Evolutionary conservation across 2,797 vertebrate species (phyloP), one percentile per base, ranked within the genome.

Genomic region (Paguma larvata): DNA sequence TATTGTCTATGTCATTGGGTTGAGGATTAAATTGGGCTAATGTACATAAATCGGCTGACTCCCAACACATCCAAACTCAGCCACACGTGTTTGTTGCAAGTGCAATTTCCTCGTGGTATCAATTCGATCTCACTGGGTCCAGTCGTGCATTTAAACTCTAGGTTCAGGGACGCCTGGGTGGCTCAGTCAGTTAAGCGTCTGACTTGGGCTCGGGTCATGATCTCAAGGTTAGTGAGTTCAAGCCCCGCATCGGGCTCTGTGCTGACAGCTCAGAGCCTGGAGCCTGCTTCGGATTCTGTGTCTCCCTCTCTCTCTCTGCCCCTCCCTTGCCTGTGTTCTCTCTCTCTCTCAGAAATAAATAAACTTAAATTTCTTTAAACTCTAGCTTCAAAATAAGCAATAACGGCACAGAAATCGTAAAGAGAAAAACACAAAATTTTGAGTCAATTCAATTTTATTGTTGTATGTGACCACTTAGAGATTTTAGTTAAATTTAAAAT

Each of bases 21-120:
- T 85, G 51, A 89, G 67, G 27, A 85, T 91, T 93, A 86, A 85
- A 94, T 0, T 48, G 15, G 82, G 68, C 75, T 93, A 32, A 65
- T 59, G 34, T 41, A 38, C 32, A 59, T 77, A 85, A 89, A 51
- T 32, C 18, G 44, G 23, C 32, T 92, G 79, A 65, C 32, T 32
- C 41, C 8, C 30, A 53, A 62, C 18, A 51, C 5, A 82, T 32
- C 2, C 41, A 72, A 53, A 44, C 59, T 70, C 41, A 93, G 46
- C 46, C 38, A 85, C 30, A 23, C 0, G 15, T 63, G 6, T 56
- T 85, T 68, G 16, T 48, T 77, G 41, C 46, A n/a, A 62, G 27
- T 34, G 7, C 59, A 67, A 67, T 85, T 85, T 67, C 6, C 34
- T 80, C 72, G 2, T 9, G 32, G 53, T n/a, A 51, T 73, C 19